Base-by-base conservation (phyloP, 2,888 invertebrate genomes). In the Apotomis capreana region DNA sequence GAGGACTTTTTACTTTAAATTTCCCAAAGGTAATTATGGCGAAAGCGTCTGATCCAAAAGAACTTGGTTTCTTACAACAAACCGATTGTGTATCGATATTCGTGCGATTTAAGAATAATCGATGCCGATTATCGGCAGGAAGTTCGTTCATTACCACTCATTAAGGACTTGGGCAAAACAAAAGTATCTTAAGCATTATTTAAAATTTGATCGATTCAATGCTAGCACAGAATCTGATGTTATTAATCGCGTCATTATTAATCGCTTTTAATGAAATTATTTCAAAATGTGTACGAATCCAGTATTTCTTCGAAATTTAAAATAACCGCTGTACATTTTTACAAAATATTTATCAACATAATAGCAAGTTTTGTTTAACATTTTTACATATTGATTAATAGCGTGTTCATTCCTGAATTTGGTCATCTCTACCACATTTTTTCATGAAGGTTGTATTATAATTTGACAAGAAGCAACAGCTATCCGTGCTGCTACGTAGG, bases 61-160 rank as follows among this genome's bases (percentile, higher is more conserved):
- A 61, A 68, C 54, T 69, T 58, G 52, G 69, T 69, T 64, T 73
- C 71, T 70, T 52, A 51, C 13, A 37, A 60, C 64, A 62, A 76
- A 71, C 74, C 74, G 78, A 76, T 78, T 76, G 62, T 68, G 69
- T 69, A 76, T 73, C 73, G 74, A 78, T 79, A 76, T 75, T 69
- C 40, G 15, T 60, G 64, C 70, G 73, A 76, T 76, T 77, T 76
- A 68, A 72, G 75, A 75, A 74, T 70, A 78, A 77, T 75, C 73
- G 76, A 59, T 74, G 74, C 5, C 73, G 74, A 79, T 79, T 78
- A 77, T 74, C 73, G 70, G 69, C 64, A 71, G 68, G 71, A 76
- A 67, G 69, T 60, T 36, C 70, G 62, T 57, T 76, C 75, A 78
- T 78, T 75, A 69, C 70, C 13, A 51, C 44, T 70, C 74, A 76